Base-by-base conservation (phyloP, 2,888 invertebrate genomes). In the Petrolisthes cinctipes region DNA sequence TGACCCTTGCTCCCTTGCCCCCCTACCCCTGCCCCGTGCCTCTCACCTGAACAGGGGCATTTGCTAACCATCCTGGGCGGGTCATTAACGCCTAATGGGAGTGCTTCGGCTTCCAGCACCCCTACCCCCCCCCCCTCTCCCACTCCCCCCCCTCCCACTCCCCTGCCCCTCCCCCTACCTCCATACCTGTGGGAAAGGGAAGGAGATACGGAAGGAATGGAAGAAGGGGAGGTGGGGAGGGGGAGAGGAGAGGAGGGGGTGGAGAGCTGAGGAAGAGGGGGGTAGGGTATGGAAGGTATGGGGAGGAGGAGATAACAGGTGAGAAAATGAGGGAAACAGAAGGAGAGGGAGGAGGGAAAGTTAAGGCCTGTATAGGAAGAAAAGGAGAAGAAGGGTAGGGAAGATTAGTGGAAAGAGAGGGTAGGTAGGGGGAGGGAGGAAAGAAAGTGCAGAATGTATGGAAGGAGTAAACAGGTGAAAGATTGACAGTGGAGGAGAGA, bases 11-110 rank as follows among this genome's bases (percentile, higher is more conserved):
- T 37, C 37, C 37, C 37, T 37, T n/a, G n/a, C n/a, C n/a, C n/a
- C 37, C 37, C 37, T 37, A 37, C 37, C 37, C 37, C 37, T 37
- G 37, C 2, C 37, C 37, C 37, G 37, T 37, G 37, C 37, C 37
- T 37, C 37, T 37, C 37, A 14, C 6, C 17, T 71, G 71, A 71
- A 71, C 17, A 20, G 71, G 20, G 71, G 71, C 20, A 71, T 71
- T 71, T 71, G 14, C 71, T n/a, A 71, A 71, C 71, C 71, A 71
- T 11, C 71, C n/a, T 6, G 17, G 17, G 17, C 20, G 14, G 71
- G 71, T 71, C 17, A 71, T 71, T 71, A 71, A n/a, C 71, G 71
- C 71, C 71, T 71, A 71, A 71, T 71, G 71, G 71, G 71, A 71
- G 71, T 71, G 71, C 71, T n/a, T n/a, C 71, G 71, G 11, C 71